Conservation (phyloP, 2,797 vertebrate species). For the Hylomyscus alleni region DNA sequence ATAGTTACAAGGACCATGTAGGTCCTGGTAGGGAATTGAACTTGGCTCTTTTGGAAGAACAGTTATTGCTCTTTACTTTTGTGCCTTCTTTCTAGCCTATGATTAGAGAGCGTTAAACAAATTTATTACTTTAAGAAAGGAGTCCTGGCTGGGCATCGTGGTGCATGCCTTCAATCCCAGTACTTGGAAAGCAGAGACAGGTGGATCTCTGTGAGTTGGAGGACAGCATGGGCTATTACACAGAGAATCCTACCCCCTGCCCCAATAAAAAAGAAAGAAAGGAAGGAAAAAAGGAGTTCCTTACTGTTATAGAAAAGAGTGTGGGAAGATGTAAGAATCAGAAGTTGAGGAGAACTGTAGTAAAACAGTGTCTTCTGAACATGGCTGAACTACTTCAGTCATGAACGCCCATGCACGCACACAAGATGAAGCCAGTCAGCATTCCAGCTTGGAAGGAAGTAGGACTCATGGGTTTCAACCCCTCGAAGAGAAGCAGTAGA, state of each 20-base stretch:
- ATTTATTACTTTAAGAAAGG: neutral
- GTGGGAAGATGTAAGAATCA: neutral
- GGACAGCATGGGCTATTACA: neutral
- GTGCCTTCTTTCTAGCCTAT: neutral
- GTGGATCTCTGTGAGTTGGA: too few species aligned
- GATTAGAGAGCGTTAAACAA: neutral
- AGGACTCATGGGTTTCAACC: neutral
- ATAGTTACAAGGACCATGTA: neutral
- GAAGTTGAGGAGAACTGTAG: neutral
- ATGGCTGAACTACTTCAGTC: too few species aligned
- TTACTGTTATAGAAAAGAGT: too few species aligned
- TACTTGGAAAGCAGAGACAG: neutral
- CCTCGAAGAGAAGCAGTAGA: neutral
- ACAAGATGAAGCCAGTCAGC: neutral
- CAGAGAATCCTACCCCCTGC: too few species aligned
- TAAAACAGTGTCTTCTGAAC: neutral
- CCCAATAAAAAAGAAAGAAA: neutral
- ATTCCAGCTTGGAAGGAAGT: neutral
- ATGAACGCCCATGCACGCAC: neutral
- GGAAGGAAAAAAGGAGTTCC: neutral
- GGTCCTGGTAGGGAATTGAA: neutral
- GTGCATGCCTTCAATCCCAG: neutral
- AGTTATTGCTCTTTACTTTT: neutral
- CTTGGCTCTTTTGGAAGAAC: neutral
- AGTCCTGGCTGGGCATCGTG: neutral